A percentile compares a stretch with the other conserved stretches of the same genome.
phyloP scores from a whole-genome alignment of 1,140 invertebrate species.

The Theocolax elegans region DNA sequence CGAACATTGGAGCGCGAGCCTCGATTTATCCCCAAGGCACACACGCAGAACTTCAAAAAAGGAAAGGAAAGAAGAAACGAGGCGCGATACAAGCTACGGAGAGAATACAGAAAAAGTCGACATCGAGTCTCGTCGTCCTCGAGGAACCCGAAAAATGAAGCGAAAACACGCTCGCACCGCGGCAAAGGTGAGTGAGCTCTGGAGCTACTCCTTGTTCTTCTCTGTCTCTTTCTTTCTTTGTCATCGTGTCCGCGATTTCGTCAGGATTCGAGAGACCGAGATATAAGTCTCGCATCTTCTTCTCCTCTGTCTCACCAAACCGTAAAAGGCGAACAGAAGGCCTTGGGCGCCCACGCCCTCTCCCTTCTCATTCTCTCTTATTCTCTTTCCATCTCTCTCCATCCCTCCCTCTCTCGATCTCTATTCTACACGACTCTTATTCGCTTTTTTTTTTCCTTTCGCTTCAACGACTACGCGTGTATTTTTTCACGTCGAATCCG shows the following conservation, averaged over 20 bases:
- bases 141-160: slow-evolving; percentile 15
- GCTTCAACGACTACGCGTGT: no score
- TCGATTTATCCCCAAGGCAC: background rate
- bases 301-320: slow-evolving; percentile 26
- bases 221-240: background rate
- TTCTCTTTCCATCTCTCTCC: no score
- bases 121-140: background rate
- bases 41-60: background rate
- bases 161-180: no score
- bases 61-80: background rate
- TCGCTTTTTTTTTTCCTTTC: no score
- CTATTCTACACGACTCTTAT: no score
- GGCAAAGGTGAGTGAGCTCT: background rate
- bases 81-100: no score
- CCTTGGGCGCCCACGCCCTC: slow-evolving; percentile 61
- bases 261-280: background rate
- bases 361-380: no score
- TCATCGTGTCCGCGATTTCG: slow-evolving; percentile 15
- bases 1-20: background rate
- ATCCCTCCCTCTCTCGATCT: slow-evolving; percentile 20
- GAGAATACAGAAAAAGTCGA: no score
- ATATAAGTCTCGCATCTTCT: background rate
- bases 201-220: background rate
- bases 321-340: slow-evolving; percentile 61
- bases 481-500: no score